A percentile compares a stretch with the other conserved stretches of the same genome.
Evolutionary conservation across 2,888 invertebrate genomes (phyloP).

Genomic region (Mongoloraphidia duomilia): DNA sequence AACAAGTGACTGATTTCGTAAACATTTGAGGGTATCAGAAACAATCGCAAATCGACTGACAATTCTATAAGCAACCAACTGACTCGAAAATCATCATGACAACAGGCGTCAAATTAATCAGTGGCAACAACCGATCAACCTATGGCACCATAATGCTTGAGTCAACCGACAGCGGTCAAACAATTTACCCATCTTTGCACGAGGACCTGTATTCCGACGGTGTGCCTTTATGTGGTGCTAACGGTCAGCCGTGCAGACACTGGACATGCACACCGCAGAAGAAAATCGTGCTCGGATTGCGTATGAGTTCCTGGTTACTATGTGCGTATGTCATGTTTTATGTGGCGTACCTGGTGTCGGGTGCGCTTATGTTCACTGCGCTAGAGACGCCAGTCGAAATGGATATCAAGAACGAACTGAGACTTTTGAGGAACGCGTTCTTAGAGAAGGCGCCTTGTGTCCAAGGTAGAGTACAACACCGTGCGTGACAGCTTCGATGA

Average conservation of each 20-base stretch:
- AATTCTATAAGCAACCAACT: too few relatives aligned
- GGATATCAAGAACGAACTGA: conserved; percentile 34
- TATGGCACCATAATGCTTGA: too few relatives aligned
- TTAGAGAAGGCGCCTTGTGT: conserved; percentile 42
- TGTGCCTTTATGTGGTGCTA: background rate
- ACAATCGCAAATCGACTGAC: too few relatives aligned
- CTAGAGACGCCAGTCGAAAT: conserved; percentile 51
- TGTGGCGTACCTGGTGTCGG: conserved; percentile 44
- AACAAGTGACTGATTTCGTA: too few relatives aligned
- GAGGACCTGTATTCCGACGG: background rate
- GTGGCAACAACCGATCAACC: too few relatives aligned
- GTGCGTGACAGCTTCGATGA: too few relatives aligned
- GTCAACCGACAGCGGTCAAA: too few relatives aligned
- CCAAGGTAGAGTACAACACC: conserved; percentile 32
- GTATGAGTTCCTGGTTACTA: conserved; percentile 38
- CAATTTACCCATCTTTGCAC: too few relatives aligned
- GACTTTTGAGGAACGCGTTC: conserved; percentile 39
- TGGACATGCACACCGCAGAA: background rate
- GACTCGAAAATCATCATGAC: too few relatives aligned
- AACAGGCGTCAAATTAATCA: too few relatives aligned
- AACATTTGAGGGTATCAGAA: too few relatives aligned
- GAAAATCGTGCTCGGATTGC: conserved; percentile 29
- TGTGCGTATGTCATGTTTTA: conserved; percentile 42
- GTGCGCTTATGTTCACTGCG: conserved; percentile 50
- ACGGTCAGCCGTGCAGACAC: background rate